Base-by-base conservation (phyloP, 2,113 vertebrate species). In the Myotis brandtii region DNA sequence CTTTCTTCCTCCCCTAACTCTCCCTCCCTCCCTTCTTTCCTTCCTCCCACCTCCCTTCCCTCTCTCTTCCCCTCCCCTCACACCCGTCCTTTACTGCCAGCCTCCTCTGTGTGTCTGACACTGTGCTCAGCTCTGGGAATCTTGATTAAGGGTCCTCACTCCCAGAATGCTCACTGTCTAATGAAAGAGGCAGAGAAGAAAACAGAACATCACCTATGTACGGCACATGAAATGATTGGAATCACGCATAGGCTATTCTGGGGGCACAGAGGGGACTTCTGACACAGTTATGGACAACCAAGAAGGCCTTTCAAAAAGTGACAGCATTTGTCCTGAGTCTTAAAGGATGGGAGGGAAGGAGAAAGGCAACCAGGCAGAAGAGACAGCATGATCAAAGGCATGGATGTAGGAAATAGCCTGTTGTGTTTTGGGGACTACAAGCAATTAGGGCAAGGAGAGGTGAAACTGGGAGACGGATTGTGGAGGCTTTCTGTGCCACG, bases 231-330 rank as follows among this genome's bases (percentile, higher is more conserved):
- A 84, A 34, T 66, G 76, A 80, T 12, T 30, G 76, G 37, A 2
- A 84, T 59, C 70, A n/a, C 1, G 6, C 30, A 16, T 52, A 48
- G 8, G 8, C 21, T 72, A 16, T 48, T 64, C 70, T 75, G 52
- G 27, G 40, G 50, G 3, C 21, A 54, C 1, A 9, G 64, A 91
- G 7, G 66, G 72, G 69, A 32, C 82, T 59, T 73, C 77, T 54
- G 17, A 80, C 27, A 40, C 30, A 12, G 43, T 52, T 37, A 88
- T 73, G 6, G 73, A 76, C 25, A 92, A 73, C 43, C 48, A 43
- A 34, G 21, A 62, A 93, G 25, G 46, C 93, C 67, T 96, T 93
- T 52, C 50, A 16, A 48, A 85, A 85, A 72, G 52, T 69, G 13
- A 67, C 54, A 46, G 64, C 64, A 66, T 66, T 66, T 66, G 64